These are phyloP conservation scores for Spinus pinus DNA, from an alignment of 2,797 vertebrate species.

Conservation along the genomic window DNA sequence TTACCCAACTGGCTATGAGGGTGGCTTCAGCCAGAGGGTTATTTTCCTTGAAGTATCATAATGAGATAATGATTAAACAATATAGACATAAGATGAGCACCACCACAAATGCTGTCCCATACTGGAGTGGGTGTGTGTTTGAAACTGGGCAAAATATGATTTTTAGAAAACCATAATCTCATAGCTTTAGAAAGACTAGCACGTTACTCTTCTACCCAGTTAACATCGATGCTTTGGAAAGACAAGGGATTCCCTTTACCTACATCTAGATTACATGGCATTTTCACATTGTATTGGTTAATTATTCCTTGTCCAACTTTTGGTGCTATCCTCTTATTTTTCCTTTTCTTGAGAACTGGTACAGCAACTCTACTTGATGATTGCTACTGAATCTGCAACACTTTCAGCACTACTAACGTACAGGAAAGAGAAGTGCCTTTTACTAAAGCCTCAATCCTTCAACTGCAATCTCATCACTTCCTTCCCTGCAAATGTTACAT, in stretches of 20 bases:
- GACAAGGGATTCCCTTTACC: not conserved
- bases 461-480: not conserved
- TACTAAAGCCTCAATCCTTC: not conserved
- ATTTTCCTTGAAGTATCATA: not conserved
- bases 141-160: not conserved
- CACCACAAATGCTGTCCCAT: not conserved
- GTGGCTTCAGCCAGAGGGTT: not conserved
- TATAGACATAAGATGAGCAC: not conserved
- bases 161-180: not conserved
- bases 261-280: not conserved
- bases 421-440: not conserved
- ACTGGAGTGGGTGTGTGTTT: not conserved
- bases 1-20: not conserved
- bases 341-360: not conserved
- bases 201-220: not conserved
- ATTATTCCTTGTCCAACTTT: not conserved
- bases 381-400: not conserved
- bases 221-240: not conserved
- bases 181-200: not conserved
- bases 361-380: not conserved
- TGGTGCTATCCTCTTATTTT: not conserved
- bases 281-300: not conserved
- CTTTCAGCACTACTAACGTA: not conserved
- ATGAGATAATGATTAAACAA: not conserved
- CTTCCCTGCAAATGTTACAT: not conserved